A percentile compares a stretch with the other conserved stretches of the same genome.
phyloP scores from a whole-genome alignment of 2,113 vertebrate species.

The Nycticebus coucang region DNA sequence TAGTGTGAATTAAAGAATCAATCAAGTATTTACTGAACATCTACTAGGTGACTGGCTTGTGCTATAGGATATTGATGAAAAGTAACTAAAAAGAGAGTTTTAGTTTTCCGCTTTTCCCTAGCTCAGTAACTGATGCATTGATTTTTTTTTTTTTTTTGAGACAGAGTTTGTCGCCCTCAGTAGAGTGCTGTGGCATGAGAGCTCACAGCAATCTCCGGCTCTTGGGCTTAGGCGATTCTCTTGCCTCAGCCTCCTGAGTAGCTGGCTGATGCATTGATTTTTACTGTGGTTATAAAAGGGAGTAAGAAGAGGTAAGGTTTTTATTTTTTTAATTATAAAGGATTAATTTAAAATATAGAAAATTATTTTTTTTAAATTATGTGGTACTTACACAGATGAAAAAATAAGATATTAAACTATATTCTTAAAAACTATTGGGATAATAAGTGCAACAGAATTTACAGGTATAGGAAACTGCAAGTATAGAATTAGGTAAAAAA shows the following conservation, averaged over 20 bases:
- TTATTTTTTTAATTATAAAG: slow-evolving; percentile 42
- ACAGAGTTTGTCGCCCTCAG: no score
- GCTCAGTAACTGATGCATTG: neutral
- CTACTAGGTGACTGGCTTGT: neutral
- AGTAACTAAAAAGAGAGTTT: neutral
- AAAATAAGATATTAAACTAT: neutral
- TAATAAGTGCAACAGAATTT: neutral
- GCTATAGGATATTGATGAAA: neutral
- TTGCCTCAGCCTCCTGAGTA: no score
- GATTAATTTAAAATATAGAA: neutral
- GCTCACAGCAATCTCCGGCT: no score
- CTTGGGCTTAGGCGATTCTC: no score
- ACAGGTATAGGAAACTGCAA: neutral
- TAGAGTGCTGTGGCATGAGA: no score
- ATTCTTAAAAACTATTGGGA: neutral
- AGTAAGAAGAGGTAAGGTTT: neutral
- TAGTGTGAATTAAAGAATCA: neutral
- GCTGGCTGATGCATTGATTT: neutral
- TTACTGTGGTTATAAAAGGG: neutral
- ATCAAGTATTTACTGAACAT: neutral
- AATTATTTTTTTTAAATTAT: neutral
- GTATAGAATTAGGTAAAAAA: neutral
- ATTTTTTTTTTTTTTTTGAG: no score
- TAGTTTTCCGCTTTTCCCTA: neutral
- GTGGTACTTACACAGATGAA: neutral